Evolutionary conservation across 2,888 invertebrate species (phyloP).

Genomic region (Ichneumon xanthorius): DNA sequence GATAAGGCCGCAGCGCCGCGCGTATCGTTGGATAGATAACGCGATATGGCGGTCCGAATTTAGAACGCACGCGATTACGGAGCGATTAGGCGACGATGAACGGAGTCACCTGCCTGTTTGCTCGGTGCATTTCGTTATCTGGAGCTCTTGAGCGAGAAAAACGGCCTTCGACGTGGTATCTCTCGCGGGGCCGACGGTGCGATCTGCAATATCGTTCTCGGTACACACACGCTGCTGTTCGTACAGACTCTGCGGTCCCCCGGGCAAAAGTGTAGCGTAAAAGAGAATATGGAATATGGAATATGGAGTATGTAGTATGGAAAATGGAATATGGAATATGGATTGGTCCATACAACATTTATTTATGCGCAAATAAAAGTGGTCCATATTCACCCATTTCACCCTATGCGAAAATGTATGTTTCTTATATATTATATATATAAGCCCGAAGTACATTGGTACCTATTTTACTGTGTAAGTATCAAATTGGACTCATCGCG

Average conservation of each 20-base stretch:
- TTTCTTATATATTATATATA: too few relatives aligned
- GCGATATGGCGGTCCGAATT: neutral
- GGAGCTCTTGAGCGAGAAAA: neutral
- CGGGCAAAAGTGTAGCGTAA: too few relatives aligned
- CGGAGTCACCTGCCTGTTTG: slow-evolving; percentile 8
- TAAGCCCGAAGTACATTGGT: too few relatives aligned
- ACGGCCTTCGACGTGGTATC: slow-evolving; percentile 18
- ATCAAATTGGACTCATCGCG: too few relatives aligned
- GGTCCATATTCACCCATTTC: too few relatives aligned
- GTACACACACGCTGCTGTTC: neutral
- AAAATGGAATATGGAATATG: too few relatives aligned
- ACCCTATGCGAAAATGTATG: too few relatives aligned
- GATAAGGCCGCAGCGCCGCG: neutral
- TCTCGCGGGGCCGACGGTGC: neutral
- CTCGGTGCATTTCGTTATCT: neutral
- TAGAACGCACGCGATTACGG: neutral
- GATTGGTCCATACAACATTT: too few relatives aligned
- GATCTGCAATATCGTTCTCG: neutral
- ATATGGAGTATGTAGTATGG: too few relatives aligned
- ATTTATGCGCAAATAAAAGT: too few relatives aligned
- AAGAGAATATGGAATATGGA: too few relatives aligned
- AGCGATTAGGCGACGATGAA: neutral
- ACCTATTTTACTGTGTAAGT: too few relatives aligned
- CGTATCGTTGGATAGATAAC: neutral
- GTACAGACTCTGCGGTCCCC: neutral